Percentiles rank a stretch among this genome's conserved stretches.
Evolutionary conservation across 2,797 vertebrate species (phyloP).

Genomic region (Rhabdomys pumilio): DNA sequence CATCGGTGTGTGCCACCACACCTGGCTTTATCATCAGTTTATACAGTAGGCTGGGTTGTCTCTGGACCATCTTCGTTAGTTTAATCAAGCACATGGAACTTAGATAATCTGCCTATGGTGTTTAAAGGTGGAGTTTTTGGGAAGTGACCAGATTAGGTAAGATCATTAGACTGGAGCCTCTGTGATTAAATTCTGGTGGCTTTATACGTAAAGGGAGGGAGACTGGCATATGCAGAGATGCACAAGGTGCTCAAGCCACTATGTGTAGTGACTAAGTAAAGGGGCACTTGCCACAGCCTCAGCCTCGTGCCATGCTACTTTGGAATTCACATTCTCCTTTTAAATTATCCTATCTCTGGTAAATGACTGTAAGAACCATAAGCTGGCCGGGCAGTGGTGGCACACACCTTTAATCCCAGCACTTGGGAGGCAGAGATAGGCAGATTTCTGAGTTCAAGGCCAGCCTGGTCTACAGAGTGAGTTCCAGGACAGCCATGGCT

Average conservation of each 20-base stretch:
- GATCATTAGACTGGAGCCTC: background rate
- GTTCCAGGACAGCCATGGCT: too few relatives aligned
- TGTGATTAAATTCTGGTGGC: background rate
- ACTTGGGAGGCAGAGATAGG: too few relatives aligned
- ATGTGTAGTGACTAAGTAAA: background rate
- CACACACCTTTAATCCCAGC: too few relatives aligned
- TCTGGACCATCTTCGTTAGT: background rate
- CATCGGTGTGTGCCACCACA: background rate
- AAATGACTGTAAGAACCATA: background rate
- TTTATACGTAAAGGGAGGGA: background rate
- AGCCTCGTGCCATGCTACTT: background rate
- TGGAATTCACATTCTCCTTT: background rate
- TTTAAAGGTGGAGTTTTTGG: background rate
- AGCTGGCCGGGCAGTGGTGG: too few relatives aligned
- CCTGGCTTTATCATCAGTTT: background rate
- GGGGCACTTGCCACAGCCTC: background rate
- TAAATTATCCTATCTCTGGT: background rate
- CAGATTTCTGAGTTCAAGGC: too few relatives aligned
- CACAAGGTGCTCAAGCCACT: background rate
- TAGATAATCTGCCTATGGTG: background rate
- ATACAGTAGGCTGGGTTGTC: background rate
- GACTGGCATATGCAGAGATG: background rate
- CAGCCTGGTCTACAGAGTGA: too few relatives aligned
- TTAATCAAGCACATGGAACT: background rate
- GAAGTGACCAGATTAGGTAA: background rate